Conservation (phyloP, 2,888 invertebrate species). For the Silvanus unidentatus region DNA sequence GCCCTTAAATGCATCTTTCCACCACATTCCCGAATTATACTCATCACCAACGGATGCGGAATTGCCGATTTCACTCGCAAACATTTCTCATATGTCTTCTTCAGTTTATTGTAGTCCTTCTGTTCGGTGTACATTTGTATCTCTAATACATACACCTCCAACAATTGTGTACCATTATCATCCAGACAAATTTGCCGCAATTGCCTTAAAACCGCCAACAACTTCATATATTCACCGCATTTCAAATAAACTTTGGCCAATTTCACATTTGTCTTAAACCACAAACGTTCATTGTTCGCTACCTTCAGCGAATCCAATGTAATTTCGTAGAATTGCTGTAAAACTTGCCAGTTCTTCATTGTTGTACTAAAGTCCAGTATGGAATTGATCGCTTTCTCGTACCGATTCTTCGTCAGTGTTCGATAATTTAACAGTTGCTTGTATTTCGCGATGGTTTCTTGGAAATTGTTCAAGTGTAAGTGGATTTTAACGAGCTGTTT, state of each 20-base stretch:
- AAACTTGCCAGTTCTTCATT: constrained; percentile 74
- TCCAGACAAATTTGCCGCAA: constrained; percentile 71
- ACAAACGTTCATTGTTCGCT: constrained; percentile 95
- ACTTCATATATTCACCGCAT: constrained; percentile 82
- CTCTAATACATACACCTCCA: constrained; percentile 98
- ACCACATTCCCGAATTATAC: constrained; percentile 94
- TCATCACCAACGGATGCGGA: constrained; percentile 99
- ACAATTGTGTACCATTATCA: constrained; percentile 91
- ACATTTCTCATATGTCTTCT: constrained; percentile 94
- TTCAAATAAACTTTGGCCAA: constrained; percentile 96
- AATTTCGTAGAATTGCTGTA: constrained; percentile 97
- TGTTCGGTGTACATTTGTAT: constrained; percentile 99
- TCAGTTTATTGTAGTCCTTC: constrained; percentile 96
- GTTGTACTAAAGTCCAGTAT: constrained; percentile 98
- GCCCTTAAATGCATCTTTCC: constrained; percentile 99
- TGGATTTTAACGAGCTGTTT: constrained; percentile 99
- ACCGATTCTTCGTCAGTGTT: constrained; percentile 97
- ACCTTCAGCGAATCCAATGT: constrained; percentile 88
- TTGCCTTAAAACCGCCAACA: constrained; percentile 92
- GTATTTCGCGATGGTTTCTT: constrained; percentile 63
- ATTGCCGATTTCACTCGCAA: constrained; percentile 97
- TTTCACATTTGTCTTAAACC: constrained; percentile 99
- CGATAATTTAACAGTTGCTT: constrained; percentile 94
- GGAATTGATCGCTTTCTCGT: constrained; percentile 98
- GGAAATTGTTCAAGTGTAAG: constrained; percentile 78